Evolutionary conservation across 2,797 vertebrate species (phyloP), one percentile per base, ranked within the genome.

Genomic region (Urosaurus nigricauda): DNA sequence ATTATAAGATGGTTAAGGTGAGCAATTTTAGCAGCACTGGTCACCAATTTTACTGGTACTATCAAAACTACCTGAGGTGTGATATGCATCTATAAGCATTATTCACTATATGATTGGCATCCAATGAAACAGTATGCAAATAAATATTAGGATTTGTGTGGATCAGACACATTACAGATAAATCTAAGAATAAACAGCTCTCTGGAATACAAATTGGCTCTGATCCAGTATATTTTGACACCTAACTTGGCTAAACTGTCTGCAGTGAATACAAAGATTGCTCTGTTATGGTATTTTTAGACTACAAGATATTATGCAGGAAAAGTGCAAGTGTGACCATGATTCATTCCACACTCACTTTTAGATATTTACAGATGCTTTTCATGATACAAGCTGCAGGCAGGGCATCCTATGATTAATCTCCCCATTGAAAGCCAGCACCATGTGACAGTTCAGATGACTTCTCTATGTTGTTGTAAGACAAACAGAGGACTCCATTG

Each of bases 401-500:
- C 86, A 93, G 89, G 93, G 14, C 79, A 90, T 91, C 87, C 79
- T 78, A 7, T 24, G n/a, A 88, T 92, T 93, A 92, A 70, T 93
- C 92, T 92, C 26, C 71, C 56, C 88, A 83, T 90, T 88, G 83
- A 85, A 89, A 91, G 84, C 24, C 71, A 88, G 90, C 91, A 87
- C 56, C 1, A 0, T 56, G 80, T n/a, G 43, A 82, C 71, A 68
- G 6, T 82, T 80, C 91, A 88, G 35, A 86, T 68, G 83, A 90
- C 63, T 88, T 89, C 93, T 92, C 83, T 83, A 26, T 88, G 77
- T 53, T 21, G 86, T 90, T 92, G 43, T 84, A 89, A 60, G 90
- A 82, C 84, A 92, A 74, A 1, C 78, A 86, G n/a, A 71, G 29
- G 75, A 73, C 89, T 90, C 83, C 70, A 73, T 83, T 85, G 84